A percentile compares a stretch with the other conserved stretches of the same genome.
phyloP scores from a whole-genome alignment of 2,888 invertebrate genomes.

The Zonitis immaculata region DNA sequence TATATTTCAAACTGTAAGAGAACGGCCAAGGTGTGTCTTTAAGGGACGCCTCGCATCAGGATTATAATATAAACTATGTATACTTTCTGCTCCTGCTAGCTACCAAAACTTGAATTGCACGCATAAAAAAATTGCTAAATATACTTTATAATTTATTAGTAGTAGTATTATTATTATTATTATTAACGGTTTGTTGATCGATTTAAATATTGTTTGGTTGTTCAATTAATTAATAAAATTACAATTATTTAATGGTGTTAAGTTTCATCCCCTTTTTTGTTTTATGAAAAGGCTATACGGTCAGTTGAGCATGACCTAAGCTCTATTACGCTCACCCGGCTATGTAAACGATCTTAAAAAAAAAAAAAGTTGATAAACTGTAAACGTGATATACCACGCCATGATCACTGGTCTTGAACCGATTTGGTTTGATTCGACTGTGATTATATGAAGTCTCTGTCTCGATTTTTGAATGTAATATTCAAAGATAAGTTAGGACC shows the following conservation, averaged over 20 bases:
- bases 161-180: too few species aligned
- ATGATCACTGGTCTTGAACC: conserved; percentile 14
- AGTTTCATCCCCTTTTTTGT: conserved; percentile 11
- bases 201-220: too few species aligned
- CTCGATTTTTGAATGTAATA: too few species aligned
- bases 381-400: conserved; percentile 18
- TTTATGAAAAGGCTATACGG: conserved; percentile 14
- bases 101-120: conserved; percentile 10
- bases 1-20: conserved; percentile 4
- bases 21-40: conserved; percentile 10
- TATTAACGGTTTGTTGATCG: not conserved
- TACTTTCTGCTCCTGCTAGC: conserved; percentile 11
- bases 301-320: conserved; percentile 20
- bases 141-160: too few species aligned
- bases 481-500: too few species aligned
- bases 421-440: conserved; percentile 1
- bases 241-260: conserved; percentile 15
- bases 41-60: conserved; percentile 15
- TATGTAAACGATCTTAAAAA: conserved; percentile 21
- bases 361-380: conserved; percentile 17
- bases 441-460: not conserved
- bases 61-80: conserved; percentile 6
- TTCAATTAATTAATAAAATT: conserved; percentile 10
- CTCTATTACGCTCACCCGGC: conserved; percentile 17
- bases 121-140: not conserved